Percentiles rank a stretch among this genome's conserved stretches.
Conservation (phyloP, 2,888 invertebrate species). For the Adela reaumurella region DNA sequence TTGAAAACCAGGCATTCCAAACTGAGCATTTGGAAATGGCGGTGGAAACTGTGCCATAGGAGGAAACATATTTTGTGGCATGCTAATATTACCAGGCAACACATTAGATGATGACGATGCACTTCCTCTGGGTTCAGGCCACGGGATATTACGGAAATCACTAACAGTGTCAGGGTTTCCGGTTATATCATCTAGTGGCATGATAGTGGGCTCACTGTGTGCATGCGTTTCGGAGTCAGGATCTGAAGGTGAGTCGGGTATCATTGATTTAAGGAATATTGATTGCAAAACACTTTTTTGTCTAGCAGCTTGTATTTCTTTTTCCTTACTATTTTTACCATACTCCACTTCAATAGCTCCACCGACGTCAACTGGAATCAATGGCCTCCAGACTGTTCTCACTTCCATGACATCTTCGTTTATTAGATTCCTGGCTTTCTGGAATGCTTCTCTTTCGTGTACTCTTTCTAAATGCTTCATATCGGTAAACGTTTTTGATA, state of each 20-base stretch:
- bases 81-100: slow-evolving; percentile 22
- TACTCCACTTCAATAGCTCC: slow-evolving; percentile 63
- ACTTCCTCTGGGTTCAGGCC: slow-evolving; percentile 80
- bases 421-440: slow-evolving; percentile 70
- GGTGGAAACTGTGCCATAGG: slow-evolving; percentile 41
- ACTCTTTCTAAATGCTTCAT: slow-evolving; percentile 88
- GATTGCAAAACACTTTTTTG: slow-evolving; percentile 82
- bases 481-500: slow-evolving; percentile 85
- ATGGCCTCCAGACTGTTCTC: slow-evolving; percentile 70
- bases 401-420: slow-evolving; percentile 81
- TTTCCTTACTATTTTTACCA: slow-evolving; percentile 81
- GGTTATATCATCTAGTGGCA: slow-evolving; percentile 86
- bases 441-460: slow-evolving; percentile 80
- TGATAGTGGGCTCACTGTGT: slow-evolving; percentile 72
- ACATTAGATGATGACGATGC: slow-evolving; percentile 34
- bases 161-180: slow-evolving; percentile 78
- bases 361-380: slow-evolving; percentile 65
- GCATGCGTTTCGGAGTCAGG: slow-evolving; percentile 80
- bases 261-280: slow-evolving; percentile 72
- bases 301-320: slow-evolving; percentile 79
- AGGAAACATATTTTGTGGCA: slow-evolving; percentile 48
- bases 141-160: slow-evolving; percentile 71
- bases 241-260: slow-evolving; percentile 84
- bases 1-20: slow-evolving; percentile 42
- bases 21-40: slow-evolving; percentile 43